Conservation (phyloP, 1,140 invertebrate species). For the Saxidomus purpurata region DNA sequence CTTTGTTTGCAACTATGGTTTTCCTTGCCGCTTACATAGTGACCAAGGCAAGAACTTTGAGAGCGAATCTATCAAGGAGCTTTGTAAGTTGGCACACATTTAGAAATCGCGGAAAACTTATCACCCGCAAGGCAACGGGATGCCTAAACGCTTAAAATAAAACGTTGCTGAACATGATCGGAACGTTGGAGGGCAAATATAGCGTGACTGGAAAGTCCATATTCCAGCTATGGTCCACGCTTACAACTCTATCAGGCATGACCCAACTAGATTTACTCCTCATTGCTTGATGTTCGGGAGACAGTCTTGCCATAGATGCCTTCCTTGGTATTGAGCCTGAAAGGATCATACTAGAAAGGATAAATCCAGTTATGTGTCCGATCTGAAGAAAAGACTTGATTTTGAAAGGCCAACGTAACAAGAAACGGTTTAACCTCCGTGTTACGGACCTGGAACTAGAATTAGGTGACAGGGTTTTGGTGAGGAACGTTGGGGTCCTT, state of each 20-base stretch:
- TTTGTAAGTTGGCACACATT: constrained; percentile 61
- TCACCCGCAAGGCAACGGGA: constrained; percentile 39
- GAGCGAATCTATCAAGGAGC: constrained; percentile 59
- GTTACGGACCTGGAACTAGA: background rate
- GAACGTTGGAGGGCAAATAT: constrained; percentile 1
- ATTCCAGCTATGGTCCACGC: constrained; percentile 64
- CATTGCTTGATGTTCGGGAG: constrained; percentile 68
- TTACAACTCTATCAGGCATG: constrained; percentile 63
- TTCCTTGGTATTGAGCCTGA: too few species aligned
- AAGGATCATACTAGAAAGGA: too few species aligned
- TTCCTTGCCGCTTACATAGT: constrained; percentile 50
- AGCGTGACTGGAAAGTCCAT: constrained; percentile 66
- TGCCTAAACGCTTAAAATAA: background rate
- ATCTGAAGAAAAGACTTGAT: background rate
- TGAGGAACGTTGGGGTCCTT: background rate
- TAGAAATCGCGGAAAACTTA: constrained; percentile 55
- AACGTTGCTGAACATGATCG: constrained; percentile 1
- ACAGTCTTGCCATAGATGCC: too few species aligned
- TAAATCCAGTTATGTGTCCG: background rate
- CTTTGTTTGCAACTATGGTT: constrained; percentile 14
- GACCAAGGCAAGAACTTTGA: constrained; percentile 64
- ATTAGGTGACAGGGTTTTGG: too few species aligned
- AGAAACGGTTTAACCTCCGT: background rate
- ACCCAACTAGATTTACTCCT: constrained; percentile 49
- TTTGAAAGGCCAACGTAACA: background rate